phyloP scores from a whole-genome alignment of 1,140 invertebrate genomes.

The Caenorhabditis tropicalis region DNA sequence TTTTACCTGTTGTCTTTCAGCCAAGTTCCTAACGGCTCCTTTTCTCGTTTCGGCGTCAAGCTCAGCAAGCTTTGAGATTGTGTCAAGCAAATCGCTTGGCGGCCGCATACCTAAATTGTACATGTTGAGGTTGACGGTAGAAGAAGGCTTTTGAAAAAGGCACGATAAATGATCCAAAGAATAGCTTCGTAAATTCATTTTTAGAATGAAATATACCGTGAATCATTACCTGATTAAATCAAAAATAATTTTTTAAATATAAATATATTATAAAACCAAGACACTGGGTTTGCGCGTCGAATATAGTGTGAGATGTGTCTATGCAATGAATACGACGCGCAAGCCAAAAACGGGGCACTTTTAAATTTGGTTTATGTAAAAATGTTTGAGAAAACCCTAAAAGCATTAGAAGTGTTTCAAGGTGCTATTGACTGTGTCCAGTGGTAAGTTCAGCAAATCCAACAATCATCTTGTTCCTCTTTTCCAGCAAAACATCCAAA shows the following conservation, averaged over 20 bases:
- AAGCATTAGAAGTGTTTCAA: not conserved
- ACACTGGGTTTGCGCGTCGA: not conserved
- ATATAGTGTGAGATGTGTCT: not conserved
- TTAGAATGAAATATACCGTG: no score
- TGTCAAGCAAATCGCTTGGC: not conserved
- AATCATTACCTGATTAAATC: no score
- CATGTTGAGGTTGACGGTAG: no score
- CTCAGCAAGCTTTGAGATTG: slow-evolving; percentile 11
- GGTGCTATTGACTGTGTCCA: not conserved
- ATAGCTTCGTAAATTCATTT: not conserved
- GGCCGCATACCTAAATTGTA: slow-evolving; percentile 3
- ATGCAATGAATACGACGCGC: not conserved
- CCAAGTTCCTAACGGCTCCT: not conserved
- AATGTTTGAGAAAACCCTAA: slow-evolving; percentile 19
- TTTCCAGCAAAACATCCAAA: not conserved
- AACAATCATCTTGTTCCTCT: not conserved
- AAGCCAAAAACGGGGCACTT: not conserved
- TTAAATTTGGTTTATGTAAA: not conserved
- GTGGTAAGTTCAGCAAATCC: not conserved
- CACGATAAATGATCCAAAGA: no score
- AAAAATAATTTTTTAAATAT: not conserved
- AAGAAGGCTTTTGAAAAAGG: no score
- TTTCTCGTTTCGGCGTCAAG: not conserved
- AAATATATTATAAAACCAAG: no score
- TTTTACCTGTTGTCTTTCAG: not conserved